Evolutionary conservation across 2,113 vertebrate genomes (phyloP).

Genomic region (Chionomys nivalis): DNA sequence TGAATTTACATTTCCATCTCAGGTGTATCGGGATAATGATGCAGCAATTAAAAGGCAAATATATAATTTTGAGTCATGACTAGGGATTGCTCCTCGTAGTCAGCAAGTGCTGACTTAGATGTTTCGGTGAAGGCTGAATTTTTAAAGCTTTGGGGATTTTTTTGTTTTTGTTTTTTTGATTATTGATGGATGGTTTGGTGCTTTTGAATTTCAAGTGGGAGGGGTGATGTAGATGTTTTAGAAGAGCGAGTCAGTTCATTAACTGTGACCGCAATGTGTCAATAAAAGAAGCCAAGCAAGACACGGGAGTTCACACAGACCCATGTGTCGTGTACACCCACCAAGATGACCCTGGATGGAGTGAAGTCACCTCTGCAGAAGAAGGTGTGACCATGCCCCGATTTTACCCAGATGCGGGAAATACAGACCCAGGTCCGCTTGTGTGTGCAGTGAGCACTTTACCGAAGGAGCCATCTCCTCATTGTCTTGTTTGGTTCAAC

Average conservation of each 20-base stretch:
- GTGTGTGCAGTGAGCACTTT: neutral
- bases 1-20: conserved; percentile 52
- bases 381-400: no score
- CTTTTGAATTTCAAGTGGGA: neutral
- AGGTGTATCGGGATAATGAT: neutral
- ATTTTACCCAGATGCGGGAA: no score
- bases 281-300: neutral
- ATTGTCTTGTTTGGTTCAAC: neutral
- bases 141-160: conserved; percentile 41
- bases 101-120: conserved; percentile 42
- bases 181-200: neutral
- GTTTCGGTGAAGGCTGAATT: conserved; percentile 43
- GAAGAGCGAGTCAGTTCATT: neutral
- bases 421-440: no score
- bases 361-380: neutral
- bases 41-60: conserved; percentile 60
- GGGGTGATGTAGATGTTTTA: neutral
- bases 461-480: neutral
- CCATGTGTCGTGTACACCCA: neutral
- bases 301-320: neutral
- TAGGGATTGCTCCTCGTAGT: neutral
- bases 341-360: neutral
- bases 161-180: neutral
- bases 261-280: neutral
- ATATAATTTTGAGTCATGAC: neutral